Percentiles rank a stretch among this genome's conserved stretches.
phyloP scores from a whole-genome alignment of 2,113 vertebrate genomes.

The Egretta garzetta region DNA sequence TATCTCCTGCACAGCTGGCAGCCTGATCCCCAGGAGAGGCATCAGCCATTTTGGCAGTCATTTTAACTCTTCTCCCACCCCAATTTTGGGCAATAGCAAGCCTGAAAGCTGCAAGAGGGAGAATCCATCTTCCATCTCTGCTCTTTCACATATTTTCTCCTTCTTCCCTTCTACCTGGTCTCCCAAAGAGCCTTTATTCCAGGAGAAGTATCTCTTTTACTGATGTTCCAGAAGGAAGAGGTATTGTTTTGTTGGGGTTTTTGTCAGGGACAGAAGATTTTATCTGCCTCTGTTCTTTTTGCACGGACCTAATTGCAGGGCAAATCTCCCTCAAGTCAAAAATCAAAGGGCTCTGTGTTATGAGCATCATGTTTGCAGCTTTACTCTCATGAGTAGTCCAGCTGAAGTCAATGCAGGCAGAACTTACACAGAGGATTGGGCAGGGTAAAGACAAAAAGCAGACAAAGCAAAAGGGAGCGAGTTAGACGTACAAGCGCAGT shows the following conservation, averaged over 20 bases:
- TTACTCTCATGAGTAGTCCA: background rate
- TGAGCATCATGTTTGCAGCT: background rate
- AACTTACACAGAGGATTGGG: background rate
- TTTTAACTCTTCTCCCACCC: background rate
- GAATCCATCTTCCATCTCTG: background rate
- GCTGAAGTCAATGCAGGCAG: background rate
- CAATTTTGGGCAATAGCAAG: background rate
- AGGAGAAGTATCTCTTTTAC: background rate
- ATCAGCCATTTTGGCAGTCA: background rate
- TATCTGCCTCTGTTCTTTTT: background rate
- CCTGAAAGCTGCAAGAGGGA: background rate
- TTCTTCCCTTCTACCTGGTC: background rate
- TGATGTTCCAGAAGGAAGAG: background rate
- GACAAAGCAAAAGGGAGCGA: background rate
- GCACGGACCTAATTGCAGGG: background rate
- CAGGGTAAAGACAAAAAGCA: slow-evolving; percentile 4
- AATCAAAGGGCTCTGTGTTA: background rate
- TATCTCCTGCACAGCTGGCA: background rate
- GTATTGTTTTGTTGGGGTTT: background rate
- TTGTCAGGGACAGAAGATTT: background rate
- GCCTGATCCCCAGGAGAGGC: background rate
- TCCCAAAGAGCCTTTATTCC: background rate
- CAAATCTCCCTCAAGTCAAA: background rate
- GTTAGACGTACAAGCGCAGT: slow-evolving; percentile 23
- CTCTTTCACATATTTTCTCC: background rate